Evolutionary conservation across 92 coral and sea anemone species (phyloP), one percentile per base, ranked within the genome.

Genomic region (Umimayanthus chanpuru): DNA sequence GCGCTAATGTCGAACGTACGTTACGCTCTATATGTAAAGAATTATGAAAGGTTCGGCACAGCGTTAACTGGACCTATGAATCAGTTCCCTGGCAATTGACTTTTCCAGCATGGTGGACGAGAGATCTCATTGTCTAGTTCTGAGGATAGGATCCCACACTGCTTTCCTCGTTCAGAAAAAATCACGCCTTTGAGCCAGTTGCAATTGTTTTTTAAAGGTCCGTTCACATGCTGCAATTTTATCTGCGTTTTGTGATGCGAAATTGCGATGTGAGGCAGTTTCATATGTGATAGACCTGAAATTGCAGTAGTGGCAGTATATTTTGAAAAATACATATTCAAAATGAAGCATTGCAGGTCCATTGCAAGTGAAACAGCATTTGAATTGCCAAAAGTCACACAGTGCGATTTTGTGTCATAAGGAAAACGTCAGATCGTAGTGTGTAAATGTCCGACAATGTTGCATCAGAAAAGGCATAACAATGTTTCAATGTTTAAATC

Each of bases 101-200:
- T 32, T 73, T 73, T 73, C n/a, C 61, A 76, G 80, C 80, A 40
- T 20, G 80, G 61, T 76, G 80, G 55, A 76, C 58, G 15, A 80
- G 16, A 80, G 43, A 80, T 80, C 43, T 80, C 84, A 56, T 80
- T 80, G 84, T 80, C 84, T 80, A 80, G 84, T 80, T 80, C 84
- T 79, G 70, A 79, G 71, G 58, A 49, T 55, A 79, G 84, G 83
- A 79, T 25, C 71, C 83, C 68, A 79, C 83, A 79, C 71, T 55
- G 83, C 83, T 79, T 79, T 80, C 85, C 85, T 80, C 85, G 73
- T 61, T 80, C 85, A 80, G 85, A 80, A 80, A 80, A 78, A 80
- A 36, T 80, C 14, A 80, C 44, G 64, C 85, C 85, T 80, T 80
- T 58, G 85, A 80, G 85, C 28, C 85, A 80, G 85, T 80, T 58